A percentile compares a stretch with the other conserved stretches of the same genome.
Conservation (phyloP, 2,113 vertebrate species). For the Passer domesticus region DNA sequence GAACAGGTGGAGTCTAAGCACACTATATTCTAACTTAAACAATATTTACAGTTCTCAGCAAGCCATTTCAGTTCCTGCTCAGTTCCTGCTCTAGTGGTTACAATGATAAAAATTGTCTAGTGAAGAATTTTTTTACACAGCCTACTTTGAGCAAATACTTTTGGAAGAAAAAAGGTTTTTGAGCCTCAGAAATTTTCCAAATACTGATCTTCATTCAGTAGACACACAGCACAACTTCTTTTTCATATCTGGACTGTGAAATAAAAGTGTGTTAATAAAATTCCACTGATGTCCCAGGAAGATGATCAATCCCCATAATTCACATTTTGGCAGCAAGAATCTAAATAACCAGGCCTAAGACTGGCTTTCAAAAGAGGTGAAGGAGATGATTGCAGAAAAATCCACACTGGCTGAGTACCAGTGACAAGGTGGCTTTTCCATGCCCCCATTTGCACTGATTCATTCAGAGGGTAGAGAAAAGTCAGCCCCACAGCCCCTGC, state of each 20-base stretch:
- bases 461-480: fast-evolving
- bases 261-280: neutral
- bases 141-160: neutral
- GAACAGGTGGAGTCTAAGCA: neutral
- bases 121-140: neutral
- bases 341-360: neutral
- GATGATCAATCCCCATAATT: neutral
- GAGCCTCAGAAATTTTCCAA: neutral
- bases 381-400: neutral
- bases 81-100: neutral
- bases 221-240: neutral
- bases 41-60: neutral
- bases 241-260: neutral
- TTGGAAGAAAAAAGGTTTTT: neutral
- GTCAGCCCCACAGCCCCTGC: neutral
- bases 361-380: neutral
- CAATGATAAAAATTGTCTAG: neutral
- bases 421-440: neutral
- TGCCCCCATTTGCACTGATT: neutral
- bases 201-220: neutral
- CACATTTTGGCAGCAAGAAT: neutral
- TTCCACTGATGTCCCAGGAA: neutral
- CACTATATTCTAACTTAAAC: neutral
- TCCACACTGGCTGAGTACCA: neutral
- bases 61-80: neutral